phyloP scores from a whole-genome alignment of 2,888 invertebrate genomes.

The Sphaerophoria rueppellii region DNA sequence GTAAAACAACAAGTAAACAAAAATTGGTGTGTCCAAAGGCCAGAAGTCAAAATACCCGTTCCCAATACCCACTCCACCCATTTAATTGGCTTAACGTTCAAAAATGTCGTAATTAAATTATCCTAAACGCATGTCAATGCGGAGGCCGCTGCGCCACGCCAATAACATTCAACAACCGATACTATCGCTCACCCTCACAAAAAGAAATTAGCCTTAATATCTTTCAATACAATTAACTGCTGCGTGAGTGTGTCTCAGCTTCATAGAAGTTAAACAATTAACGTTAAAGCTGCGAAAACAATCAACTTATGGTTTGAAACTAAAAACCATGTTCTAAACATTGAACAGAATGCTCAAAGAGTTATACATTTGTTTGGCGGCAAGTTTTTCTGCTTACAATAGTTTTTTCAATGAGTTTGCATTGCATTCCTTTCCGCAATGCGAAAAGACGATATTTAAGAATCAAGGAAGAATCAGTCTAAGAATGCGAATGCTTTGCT shows the following conservation, averaged over 20 bases:
- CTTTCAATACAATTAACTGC: constrained; percentile 60
- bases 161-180: no score
- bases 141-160: neutral
- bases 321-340: neutral
- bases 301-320: constrained; percentile 12
- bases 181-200: neutral
- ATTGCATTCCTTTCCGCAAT: constrained; percentile 3
- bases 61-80: constrained; percentile 31
- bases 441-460: constrained; percentile 21
- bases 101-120: constrained; percentile 62
- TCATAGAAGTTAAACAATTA: constrained; percentile 51
- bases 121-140: constrained; percentile 42
- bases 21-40: neutral
- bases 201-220: constrained; percentile 63
- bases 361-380: neutral
- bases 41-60: constrained; percentile 27
- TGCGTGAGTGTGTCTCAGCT: constrained; percentile 30
- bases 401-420: neutral
- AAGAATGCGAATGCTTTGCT: neutral
- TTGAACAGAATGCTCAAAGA: neutral
- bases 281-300: constrained; percentile 34
- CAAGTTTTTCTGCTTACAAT: neutral
- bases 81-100: constrained; percentile 35
- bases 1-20: constrained; percentile 7
- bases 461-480: constrained; percentile 21